Base-by-base conservation (phyloP, 2,888 invertebrate genomes). In the Crepidodera aurea region DNA sequence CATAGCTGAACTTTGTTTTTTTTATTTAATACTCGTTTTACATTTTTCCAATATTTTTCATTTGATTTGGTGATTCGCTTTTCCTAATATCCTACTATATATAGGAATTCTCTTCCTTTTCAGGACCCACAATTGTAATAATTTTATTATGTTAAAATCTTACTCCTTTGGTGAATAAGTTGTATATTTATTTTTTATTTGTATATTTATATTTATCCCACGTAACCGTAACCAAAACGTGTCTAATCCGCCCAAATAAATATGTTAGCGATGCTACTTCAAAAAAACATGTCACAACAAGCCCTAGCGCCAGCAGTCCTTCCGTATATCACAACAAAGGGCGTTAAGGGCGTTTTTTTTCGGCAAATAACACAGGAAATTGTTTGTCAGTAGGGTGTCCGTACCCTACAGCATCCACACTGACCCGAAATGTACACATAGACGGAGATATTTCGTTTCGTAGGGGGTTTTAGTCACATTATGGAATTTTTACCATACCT, bases 291-390 rank as follows among this genome's bases (percentile, higher is more conserved):
- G 44, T 44, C 44, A 44, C 44, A 44, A 44, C 44, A 44, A 37
- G 22, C 12, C n/a, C 16, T 19, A 44, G 44, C 22, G 22, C 44
- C 44, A n/a, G 22, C 44, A 25, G 22, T n/a, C 44, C n/a, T 44
- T 44, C 22, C 8, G n/a, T 25, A 44, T 10, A 37, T 37, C 37
- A 37, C 37, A 37, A 44, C 42, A 44, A 44, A 44, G 22, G 44
- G 22, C 44, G 22, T 44, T 22, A 44, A 22, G 25, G 44, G 19
- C 25, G 22, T 12, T 25, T 19, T n/a, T n/a, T 42, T 44, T 44
- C 44, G 44, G 44, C 44, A 25, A 44, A 19, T 44, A 19, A 44
- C 22, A 19, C 44, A 44, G 22, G 44, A 44, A 44, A 44, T 22
- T 16, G 7, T 12, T 2, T 12, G 25, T 12, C 44, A 19, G 25